Evolutionary conservation across 2,113 vertebrate species (phyloP).

Genomic region (Bos taurus): ARS-UCD2.0 NC_037357.1:77948001-77948500

Average conservation of each 20-base stretch:
- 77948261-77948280: conserved; percentile 5
- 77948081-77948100: neutral
- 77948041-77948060: neutral
- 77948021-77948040: neutral
- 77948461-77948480: neutral
- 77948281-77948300: neutral
- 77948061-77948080: neutral
- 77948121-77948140: no score
- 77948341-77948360: conserved; percentile 20
- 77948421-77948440: conserved; percentile 12
- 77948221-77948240: conserved; percentile 4
- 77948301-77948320: neutral
- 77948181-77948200: neutral
- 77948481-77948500: neutral
- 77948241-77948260: conserved; percentile 31
- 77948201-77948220: neutral
- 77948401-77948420: conserved; percentile 9
- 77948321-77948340: neutral
- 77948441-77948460: neutral
- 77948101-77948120: no score
- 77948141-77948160: neutral
- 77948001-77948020: conserved; percentile 15
- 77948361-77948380: neutral
- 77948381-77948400: neutral
- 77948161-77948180: neutral